Percentiles rank a stretch among this genome's conserved stretches.
These are phyloP conservation scores for Hydrotaea cyrtoneurina DNA, from an alignment of 2,888 invertebrate genomes.

Conservation along the genomic window DNA sequence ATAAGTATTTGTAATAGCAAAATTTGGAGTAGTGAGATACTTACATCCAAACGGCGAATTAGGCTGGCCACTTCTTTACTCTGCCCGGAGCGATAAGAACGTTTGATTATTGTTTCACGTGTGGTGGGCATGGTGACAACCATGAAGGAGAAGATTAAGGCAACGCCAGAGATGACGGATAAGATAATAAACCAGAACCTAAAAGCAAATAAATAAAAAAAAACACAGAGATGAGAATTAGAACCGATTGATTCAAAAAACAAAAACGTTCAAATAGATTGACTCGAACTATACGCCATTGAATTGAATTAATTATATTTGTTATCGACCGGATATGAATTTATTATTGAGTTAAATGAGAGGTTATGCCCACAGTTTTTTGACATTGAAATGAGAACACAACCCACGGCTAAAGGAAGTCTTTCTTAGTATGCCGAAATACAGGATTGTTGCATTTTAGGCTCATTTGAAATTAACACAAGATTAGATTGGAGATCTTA, in stretches of 20 bases:
- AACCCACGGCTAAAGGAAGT: too few species aligned
- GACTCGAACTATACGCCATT: too few species aligned
- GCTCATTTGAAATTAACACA: too few species aligned
- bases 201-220: constrained; percentile 33
- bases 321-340: too few species aligned
- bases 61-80: constrained; percentile 88
- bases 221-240: not conserved
- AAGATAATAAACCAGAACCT: constrained; percentile 92
- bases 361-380: too few species aligned
- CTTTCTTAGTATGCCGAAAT: too few species aligned
- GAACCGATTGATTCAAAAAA: not conserved
- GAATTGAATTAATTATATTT: too few species aligned
- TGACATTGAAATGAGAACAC: too few species aligned
- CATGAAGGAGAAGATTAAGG: constrained; percentile 90
- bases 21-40: constrained; percentile 41
- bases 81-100: constrained; percentile 89
- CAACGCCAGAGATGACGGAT: constrained; percentile 87
- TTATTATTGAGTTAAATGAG: too few species aligned
- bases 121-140: constrained; percentile 90
- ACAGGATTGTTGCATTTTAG: too few species aligned
- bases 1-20: not conserved
- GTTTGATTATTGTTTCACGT: constrained; percentile 89
- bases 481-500: too few species aligned
- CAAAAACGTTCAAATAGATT: too few species aligned
- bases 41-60: constrained; percentile 90